Conservation (phyloP, 2,888 invertebrate species). For the Heteromurus nitidus region DNA sequence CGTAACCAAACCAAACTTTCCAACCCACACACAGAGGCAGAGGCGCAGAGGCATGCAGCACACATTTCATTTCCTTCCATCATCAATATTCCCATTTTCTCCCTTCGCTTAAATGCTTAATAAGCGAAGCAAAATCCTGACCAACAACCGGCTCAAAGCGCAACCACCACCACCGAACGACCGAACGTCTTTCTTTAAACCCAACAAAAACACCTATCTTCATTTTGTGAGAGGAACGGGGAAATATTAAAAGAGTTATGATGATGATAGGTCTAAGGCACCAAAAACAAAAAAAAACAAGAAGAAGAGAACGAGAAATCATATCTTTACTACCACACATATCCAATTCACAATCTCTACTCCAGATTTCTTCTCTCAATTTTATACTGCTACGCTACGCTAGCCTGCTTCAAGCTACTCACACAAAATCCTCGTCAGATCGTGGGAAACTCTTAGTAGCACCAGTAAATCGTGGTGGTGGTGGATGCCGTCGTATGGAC, state of each 20-base stretch:
- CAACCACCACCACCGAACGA: conserved; percentile 17
- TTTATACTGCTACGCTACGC: not conserved
- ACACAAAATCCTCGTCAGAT: too few species aligned
- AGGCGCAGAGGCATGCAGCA: not conserved
- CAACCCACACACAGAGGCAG: not conserved
- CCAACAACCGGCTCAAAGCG: conserved; percentile 36
- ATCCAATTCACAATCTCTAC: not conserved
- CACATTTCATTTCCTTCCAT: conserved; percentile 9
- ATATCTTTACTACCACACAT: not conserved
- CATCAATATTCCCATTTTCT: conserved; percentile 2
- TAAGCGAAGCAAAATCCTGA: conserved; percentile 26
- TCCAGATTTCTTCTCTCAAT: not conserved
- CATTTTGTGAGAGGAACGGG: not conserved
- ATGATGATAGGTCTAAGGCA: not conserved
- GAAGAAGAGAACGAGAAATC: too few species aligned
- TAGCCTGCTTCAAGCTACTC: not conserved
- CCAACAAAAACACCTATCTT: not conserved
- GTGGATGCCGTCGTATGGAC: not conserved
- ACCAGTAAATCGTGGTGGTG: not conserved
- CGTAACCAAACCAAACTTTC: not conserved
- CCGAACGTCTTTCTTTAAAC: not conserved
- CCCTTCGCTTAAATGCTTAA: conserved; percentile 27
- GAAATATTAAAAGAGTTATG: conserved; percentile 12
- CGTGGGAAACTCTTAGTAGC: conserved; percentile 52
- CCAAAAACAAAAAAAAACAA: too few species aligned